phyloP scores from a whole-genome alignment of 1,140 invertebrate species.

The Uloborus diversus region DNA sequence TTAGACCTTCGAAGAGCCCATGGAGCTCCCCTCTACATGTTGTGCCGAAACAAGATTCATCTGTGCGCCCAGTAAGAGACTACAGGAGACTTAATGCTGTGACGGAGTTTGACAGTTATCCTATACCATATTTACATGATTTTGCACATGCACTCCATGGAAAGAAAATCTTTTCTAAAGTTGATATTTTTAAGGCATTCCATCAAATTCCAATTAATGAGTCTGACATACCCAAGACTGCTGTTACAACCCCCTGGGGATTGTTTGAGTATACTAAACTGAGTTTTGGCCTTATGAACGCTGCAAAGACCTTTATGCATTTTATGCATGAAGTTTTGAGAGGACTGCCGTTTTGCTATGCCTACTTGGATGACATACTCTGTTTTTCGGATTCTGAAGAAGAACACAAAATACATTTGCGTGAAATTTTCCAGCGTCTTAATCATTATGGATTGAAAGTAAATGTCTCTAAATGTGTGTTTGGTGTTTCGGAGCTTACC shows the following conservation, averaged over 20 bases:
- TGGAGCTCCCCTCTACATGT: too few relatives aligned
- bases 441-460: slow-evolving; percentile 60
- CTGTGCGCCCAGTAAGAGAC: neutral
- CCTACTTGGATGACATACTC: slow-evolving; percentile 62
- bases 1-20: too few relatives aligned
- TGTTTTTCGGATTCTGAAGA: slow-evolving; percentile 63
- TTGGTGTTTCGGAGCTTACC: slow-evolving; percentile 10
- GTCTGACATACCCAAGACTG: neutral
- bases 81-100: neutral
- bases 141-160: neutral
- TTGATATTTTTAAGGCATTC: neutral
- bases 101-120: neutral
- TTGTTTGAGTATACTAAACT: neutral
- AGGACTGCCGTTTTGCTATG: slow-evolving; percentile 5
- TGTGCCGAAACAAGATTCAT: too few relatives aligned
- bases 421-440: slow-evolving; percentile 63
- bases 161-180: neutral
- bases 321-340: slow-evolving; percentile 34
- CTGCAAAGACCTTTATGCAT: too few relatives aligned
- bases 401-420: slow-evolving; percentile 64
- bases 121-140: too few relatives aligned
- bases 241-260: neutral
- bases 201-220: neutral
- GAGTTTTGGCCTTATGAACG: neutral
- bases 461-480: slow-evolving; percentile 59